Percentiles rank a stretch among this genome's conserved stretches.
Conservation (phyloP, 2,113 vertebrate species). For the Pteropus alecto region DNA sequence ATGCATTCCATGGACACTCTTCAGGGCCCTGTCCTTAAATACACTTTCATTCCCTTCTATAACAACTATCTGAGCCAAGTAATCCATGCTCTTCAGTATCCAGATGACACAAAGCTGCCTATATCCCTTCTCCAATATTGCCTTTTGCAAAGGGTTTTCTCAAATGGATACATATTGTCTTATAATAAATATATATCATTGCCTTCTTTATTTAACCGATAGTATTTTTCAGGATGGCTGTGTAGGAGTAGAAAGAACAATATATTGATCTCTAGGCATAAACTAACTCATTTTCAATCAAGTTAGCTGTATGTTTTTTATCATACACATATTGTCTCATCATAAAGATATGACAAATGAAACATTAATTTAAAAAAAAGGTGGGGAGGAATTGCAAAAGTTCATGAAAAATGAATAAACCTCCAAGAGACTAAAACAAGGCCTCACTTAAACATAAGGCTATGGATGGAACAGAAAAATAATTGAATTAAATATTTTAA, state of each 20-base stretch:
- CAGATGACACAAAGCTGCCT: background rate
- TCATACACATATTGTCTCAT: background rate
- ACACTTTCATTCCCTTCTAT: too few species aligned
- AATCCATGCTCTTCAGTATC: background rate
- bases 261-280: background rate
- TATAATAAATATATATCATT: background rate
- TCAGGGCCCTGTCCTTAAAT: background rate
- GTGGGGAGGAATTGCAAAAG: background rate
- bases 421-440: background rate
- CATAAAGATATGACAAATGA: background rate
- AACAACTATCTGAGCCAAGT: background rate
- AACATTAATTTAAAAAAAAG: background rate
- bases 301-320: background rate
- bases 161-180: background rate
- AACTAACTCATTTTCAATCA: background rate
- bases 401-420: background rate
- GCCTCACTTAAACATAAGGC: background rate
- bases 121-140: background rate
- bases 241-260: background rate
- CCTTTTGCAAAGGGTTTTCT: background rate
- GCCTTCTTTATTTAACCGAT: background rate
- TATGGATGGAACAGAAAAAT: background rate
- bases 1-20: accelerated
- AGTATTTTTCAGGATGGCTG: background rate
- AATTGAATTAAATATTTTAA: background rate